Base-by-base conservation (phyloP, 1,140 invertebrate genomes). In the Cyclina sinensis region DNA sequence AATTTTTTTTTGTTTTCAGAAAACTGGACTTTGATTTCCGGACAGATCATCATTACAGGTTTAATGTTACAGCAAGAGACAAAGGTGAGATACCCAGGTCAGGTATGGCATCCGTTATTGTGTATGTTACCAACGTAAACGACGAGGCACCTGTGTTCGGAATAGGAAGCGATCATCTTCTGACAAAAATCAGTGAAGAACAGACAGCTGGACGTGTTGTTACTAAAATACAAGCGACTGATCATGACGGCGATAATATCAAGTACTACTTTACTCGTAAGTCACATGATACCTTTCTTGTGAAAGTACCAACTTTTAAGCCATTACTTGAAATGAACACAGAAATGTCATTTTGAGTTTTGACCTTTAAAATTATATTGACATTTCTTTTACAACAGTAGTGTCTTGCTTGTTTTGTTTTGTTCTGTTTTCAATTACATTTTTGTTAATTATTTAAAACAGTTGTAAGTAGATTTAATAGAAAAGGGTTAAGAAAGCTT, bases 181-280 rank as follows among this genome's bases (percentile, higher is more conserved):
- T 98, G 24, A 97, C 98, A 9, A 98, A 97, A 51, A 97, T 99
- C 0, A 98, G 98, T 94, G 98, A 99, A 96, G 98, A 99, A 95
- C 97, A 98, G 0, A 97, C 98, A 0, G 95, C 98, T 18, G 98
- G 98, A 0, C 98, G 98, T 0, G 99, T 98, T 0, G 98, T 99
- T 0, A 96, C 99, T 0, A 97, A 99, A 0, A 97, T 99, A 0
- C 97, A 98, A 24, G 99, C 99, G 0, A 98, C 97, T 0, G 99
- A 99, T 95, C 98, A 97, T 48, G 99, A 99, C 95, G 98, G 94
- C 0, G 94, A 95, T 90, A 91, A 90, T 21, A 90, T 95, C 14
- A 91, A 90, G 35, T 95, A 93, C 80, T 94, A 90, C 59, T 95
- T 95, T 84, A 84, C 90, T 62, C 89, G 93, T 94, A 85, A 89